These are phyloP conservation scores for Otus scops DNA, from an alignment of 2,797 vertebrate genomes.

Conservation along the genomic window DNA sequence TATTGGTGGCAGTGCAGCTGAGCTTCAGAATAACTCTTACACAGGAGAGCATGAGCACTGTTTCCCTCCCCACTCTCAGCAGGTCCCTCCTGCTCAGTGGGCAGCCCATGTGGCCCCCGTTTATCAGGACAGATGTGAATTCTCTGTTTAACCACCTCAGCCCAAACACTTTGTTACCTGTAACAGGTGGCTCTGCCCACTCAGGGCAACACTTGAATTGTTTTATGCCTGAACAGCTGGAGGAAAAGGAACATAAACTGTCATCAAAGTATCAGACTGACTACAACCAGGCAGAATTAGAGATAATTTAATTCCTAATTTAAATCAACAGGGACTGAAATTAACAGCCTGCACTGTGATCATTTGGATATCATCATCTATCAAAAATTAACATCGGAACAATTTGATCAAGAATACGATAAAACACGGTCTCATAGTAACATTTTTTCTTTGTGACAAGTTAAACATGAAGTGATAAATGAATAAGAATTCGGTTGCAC, in stretches of 20 bases:
- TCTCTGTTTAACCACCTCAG: not conserved
- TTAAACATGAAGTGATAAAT: not conserved
- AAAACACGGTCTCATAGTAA: not conserved
- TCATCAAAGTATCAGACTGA: not conserved
- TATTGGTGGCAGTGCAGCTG: not conserved
- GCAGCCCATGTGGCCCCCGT: accelerated
- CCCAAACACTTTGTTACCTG: not conserved
- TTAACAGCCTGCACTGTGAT: not conserved
- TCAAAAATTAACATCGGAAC: not conserved
- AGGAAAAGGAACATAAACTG: not conserved
- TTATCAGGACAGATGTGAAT: not conserved
- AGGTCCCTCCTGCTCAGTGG: not conserved
- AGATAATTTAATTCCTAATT: not conserved
- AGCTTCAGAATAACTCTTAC: not conserved
- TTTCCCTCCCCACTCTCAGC: not conserved
- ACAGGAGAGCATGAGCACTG: not conserved
- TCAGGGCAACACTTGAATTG: not conserved
- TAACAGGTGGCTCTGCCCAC: not conserved
- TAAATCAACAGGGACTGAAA: not conserved
- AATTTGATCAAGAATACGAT: not conserved
- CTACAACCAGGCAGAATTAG: not conserved
- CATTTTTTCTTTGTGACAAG: not conserved
- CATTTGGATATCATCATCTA: not conserved
- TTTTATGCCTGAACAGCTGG: not conserved
- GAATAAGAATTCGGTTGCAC: not conserved